Evolutionary conservation across 1,140 invertebrate species (phyloP).

Genomic region (Drosophila tropicalis): DNA sequence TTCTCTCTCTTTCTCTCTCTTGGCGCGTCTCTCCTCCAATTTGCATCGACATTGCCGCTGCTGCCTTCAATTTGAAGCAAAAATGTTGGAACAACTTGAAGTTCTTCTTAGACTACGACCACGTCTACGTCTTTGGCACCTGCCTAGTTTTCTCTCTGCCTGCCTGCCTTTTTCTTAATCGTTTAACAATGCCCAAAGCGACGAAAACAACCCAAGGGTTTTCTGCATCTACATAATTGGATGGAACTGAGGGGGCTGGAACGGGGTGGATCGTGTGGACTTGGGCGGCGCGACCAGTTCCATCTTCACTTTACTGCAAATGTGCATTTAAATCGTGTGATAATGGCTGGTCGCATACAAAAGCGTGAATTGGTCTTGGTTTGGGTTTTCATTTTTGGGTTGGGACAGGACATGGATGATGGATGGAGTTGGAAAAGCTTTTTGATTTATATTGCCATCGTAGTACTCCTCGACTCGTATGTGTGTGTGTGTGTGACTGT

Average conservation of each 20-base stretch:
- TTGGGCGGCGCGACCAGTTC: not conserved
- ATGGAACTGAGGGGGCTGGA: slow-evolving; percentile 1
- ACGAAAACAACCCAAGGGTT: slow-evolving; percentile 43
- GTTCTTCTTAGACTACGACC: slow-evolving; percentile 26
- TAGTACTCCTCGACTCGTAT: slow-evolving; percentile 31
- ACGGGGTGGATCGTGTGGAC: not conserved
- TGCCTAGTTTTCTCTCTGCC: slow-evolving; percentile 49
- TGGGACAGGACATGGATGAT: slow-evolving; percentile 57
- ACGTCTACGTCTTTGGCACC: slow-evolving; percentile 17
- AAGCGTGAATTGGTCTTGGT: not conserved
- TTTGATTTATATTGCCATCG: slow-evolving; percentile 77
- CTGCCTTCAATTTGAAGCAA: slow-evolving; percentile 59
- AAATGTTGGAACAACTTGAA: slow-evolving; percentile 49
- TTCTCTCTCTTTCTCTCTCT: slow-evolving; percentile 36
- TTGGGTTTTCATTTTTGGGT: no score
- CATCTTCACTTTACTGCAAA: slow-evolving; percentile 49
- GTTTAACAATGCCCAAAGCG: slow-evolving; percentile 76
- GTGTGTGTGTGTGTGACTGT: slow-evolving; percentile 36
- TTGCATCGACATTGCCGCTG: slow-evolving; percentile 36
- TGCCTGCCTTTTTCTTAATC: slow-evolving; percentile 71
- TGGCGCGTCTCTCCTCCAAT: slow-evolving; percentile 53
- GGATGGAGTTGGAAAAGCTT: slow-evolving; percentile 77
- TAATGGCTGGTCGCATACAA: slow-evolving; percentile 41
- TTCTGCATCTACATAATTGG: slow-evolving; percentile 65
- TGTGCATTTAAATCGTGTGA: slow-evolving; percentile 78